Conservation (phyloP, 2,797 vertebrate genomes). For the Hephaestus fuliginosus region DNA sequence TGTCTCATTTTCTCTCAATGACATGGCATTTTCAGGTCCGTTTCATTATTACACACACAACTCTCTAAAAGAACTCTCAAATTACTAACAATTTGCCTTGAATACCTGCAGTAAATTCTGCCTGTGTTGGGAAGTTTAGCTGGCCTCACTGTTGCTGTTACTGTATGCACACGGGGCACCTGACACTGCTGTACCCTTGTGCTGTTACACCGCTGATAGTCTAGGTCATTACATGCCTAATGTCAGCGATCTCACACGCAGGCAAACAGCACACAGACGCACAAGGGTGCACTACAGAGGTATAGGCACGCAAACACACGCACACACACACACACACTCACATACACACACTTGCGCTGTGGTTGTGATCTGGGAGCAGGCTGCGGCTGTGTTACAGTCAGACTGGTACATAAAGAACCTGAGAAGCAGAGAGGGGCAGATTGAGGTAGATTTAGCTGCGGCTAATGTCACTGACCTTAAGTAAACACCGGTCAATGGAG, state of each 20-base stretch:
- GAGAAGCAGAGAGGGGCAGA: slow-evolving; percentile 59
- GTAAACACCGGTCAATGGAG: slow-evolving; percentile 79
- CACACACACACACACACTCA: not conserved
- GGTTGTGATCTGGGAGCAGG: slow-evolving; percentile 20
- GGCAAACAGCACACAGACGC: slow-evolving; percentile 1
- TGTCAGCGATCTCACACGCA: slow-evolving; percentile 40
- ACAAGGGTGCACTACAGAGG: not conserved
- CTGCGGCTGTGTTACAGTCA: slow-evolving; percentile 41
- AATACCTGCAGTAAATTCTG: slow-evolving; percentile 44
- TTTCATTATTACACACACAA: slow-evolving; percentile 50
- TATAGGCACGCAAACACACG: not conserved
- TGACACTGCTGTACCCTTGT: slow-evolving; percentile 28
- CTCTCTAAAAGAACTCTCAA: slow-evolving; percentile 52
- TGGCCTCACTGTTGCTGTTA: slow-evolving; percentile 11
- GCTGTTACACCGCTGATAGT: slow-evolving; percentile 33
- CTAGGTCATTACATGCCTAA: slow-evolving; percentile 45
- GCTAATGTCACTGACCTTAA: slow-evolving; percentile 75
- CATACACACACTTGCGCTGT: slow-evolving; percentile 10
- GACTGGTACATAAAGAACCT: slow-evolving; percentile 42
- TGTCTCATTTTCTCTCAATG: slow-evolving; percentile 52
- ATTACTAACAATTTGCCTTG: slow-evolving; percentile 45
- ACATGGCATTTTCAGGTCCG: slow-evolving; percentile 40
- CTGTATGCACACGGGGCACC: slow-evolving; percentile 11
- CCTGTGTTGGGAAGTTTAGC: slow-evolving; percentile 14
- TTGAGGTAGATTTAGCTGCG: slow-evolving; percentile 71